phyloP scores from a whole-genome alignment of 2,113 vertebrate genomes.

The Dunckerocampus dactyliophorus region DNA sequence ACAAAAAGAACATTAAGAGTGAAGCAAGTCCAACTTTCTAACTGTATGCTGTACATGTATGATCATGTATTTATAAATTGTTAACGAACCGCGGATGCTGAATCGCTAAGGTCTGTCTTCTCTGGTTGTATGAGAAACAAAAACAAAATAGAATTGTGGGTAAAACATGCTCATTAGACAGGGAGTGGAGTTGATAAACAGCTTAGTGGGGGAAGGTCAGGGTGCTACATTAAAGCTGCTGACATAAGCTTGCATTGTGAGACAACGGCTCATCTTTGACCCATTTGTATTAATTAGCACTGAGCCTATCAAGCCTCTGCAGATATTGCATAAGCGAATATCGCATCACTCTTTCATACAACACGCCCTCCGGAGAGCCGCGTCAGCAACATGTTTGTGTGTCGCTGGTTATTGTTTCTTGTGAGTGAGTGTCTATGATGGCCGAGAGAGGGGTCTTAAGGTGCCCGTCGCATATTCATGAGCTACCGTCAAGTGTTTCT shows the following conservation, averaged over 20 bases:
- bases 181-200: not conserved
- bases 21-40: too few species aligned
- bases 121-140: too few species aligned
- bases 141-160: constrained; percentile 5
- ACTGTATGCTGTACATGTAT: too few species aligned
- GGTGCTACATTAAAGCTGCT: constrained; percentile 21
- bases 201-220: not conserved
- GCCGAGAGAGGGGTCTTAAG: constrained; percentile 12
- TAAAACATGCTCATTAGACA: not conserved
- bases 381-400: constrained; percentile 36
- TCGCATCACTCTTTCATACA: constrained; percentile 25
- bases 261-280: constrained; percentile 36
- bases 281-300: constrained; percentile 54
- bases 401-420: constrained; percentile 24
- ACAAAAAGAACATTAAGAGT: too few species aligned
- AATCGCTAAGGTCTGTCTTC: too few species aligned
- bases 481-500: not conserved
- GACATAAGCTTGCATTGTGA: constrained; percentile 37
- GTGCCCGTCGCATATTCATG: constrained; percentile 41
- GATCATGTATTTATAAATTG: too few species aligned
- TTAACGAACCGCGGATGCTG: too few species aligned
- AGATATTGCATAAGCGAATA: constrained; percentile 36
- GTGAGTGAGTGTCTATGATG: not conserved
- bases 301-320: constrained; percentile 23
- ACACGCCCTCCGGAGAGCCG: constrained; percentile 31